Percentiles rank a stretch among this genome's conserved stretches.
Conservation (phyloP, 2,113 vertebrate species). For the Recurvirostra avosetta region DNA sequence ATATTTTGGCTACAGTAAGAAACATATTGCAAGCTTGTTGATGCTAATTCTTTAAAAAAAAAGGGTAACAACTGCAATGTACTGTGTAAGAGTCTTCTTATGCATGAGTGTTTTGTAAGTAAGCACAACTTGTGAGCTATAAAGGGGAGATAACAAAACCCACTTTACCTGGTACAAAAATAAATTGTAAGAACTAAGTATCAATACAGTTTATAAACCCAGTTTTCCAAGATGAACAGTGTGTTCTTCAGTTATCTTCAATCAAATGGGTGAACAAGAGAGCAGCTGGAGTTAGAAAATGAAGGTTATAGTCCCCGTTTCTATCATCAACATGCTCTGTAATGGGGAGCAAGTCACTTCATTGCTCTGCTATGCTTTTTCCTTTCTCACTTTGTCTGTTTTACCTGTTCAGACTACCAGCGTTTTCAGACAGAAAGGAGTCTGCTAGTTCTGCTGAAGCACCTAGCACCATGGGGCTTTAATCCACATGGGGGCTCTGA, state of each 20-base stretch:
- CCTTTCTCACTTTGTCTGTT: not conserved
- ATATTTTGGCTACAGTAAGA: slow-evolving; percentile 32
- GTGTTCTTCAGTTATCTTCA: not conserved
- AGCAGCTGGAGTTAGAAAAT: not conserved
- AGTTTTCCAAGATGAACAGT: not conserved
- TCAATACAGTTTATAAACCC: not conserved
- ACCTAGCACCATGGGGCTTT: not conserved
- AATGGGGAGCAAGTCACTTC: not conserved
- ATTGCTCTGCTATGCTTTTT: not conserved
- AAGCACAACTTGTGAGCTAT: not conserved
- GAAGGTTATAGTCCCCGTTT: not conserved
- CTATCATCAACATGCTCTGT: not conserved
- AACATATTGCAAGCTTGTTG: slow-evolving; percentile 14
- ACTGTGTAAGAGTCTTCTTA: not conserved
- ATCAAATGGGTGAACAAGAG: not conserved
- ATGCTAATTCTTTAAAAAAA: slow-evolving; percentile 26
- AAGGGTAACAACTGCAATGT: not conserved
- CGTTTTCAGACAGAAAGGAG: not conserved
- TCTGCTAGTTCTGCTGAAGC: not conserved
- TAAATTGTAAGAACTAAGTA: not conserved
- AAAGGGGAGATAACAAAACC: not conserved
- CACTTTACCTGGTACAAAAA: not conserved
- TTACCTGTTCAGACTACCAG: not conserved
- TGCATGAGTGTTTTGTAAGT: not conserved
- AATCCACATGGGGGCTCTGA: not conserved